Percentiles rank a stretch among this genome's conserved stretches.
Evolutionary conservation across 2,888 invertebrate genomes (phyloP).

Genomic region (Nebria salina): DNA sequence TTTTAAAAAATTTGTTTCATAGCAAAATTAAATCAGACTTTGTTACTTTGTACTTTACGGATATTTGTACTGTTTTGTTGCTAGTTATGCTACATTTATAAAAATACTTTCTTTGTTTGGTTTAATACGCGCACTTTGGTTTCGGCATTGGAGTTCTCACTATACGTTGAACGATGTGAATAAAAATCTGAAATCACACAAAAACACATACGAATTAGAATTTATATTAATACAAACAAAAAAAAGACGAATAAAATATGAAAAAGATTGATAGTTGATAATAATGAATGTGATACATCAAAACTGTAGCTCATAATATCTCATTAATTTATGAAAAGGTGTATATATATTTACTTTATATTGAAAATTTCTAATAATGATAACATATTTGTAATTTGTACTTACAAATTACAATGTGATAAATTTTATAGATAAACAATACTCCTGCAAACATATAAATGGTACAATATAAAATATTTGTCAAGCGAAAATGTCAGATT

Average conservation of each 20-base stretch:
- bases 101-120: slow-evolving; percentile 47
- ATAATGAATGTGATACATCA: too few relatives aligned
- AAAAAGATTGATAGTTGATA: too few relatives aligned
- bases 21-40: slow-evolving; percentile 51
- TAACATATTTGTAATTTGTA: too few relatives aligned
- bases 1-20: slow-evolving; percentile 38
- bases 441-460: neutral
- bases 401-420: too few relatives aligned
- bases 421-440: too few relatives aligned
- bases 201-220: slow-evolving; percentile 26
- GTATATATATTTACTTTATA: too few relatives aligned
- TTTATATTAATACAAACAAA: neutral
- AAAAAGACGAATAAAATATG: too few relatives aligned
- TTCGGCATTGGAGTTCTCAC: slow-evolving; percentile 44
- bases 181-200: slow-evolving; percentile 43
- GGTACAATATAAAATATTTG: neutral
- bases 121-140: slow-evolving; percentile 44
- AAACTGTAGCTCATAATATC: too few relatives aligned
- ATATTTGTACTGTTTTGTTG: slow-evolving; percentile 59
- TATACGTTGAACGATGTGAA: slow-evolving; percentile 37
- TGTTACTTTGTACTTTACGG: slow-evolving; percentile 59
- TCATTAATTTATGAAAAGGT: too few relatives aligned
- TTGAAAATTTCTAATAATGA: too few relatives aligned
- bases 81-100: slow-evolving; percentile 50
- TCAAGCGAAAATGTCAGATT: neutral